phyloP scores from a whole-genome alignment of 1,140 invertebrate genomes.

The Semibalanus balanoides region DNA sequence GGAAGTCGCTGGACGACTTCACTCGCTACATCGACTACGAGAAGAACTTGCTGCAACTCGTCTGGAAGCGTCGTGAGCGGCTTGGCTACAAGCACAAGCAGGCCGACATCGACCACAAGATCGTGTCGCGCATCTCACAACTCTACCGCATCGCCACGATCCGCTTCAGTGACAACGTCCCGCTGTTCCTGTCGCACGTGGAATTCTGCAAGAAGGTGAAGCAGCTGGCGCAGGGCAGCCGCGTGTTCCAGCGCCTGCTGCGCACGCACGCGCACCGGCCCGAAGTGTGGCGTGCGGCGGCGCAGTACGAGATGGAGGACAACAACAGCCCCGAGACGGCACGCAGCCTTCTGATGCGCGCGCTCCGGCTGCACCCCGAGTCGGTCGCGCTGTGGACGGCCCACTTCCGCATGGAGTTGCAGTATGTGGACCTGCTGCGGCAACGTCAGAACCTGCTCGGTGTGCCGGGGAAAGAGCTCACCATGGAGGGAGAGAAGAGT shows the following conservation, averaged over 20 bases:
- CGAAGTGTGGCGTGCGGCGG: conserved; percentile 54
- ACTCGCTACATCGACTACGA: conserved; percentile 56
- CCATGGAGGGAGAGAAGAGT: neutral
- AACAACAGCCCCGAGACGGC: conserved; percentile 48
- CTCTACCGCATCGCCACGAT: conserved; percentile 45
- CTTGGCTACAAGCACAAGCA: conserved; percentile 41
- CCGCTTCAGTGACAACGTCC: conserved; percentile 47
- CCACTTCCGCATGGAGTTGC: neutral
- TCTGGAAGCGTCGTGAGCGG: conserved; percentile 35
- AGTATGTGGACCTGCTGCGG: neutral
- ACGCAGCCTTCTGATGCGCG: conserved; percentile 46
- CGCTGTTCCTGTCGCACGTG: conserved; percentile 54
- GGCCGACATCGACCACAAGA: conserved; percentile 46
- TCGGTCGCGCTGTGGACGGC: conserved; percentile 25
- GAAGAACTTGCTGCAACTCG: conserved; percentile 46
- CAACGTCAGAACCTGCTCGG: neutral
- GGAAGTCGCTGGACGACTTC: conserved; percentile 53
- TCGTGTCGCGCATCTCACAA: conserved; percentile 46
- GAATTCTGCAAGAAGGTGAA: conserved; percentile 50
- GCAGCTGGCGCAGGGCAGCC: conserved; percentile 4
- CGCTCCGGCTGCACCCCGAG: conserved; percentile 47
- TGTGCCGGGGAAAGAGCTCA: neutral
- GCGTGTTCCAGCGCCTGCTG: neutral
- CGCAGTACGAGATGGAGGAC: conserved; percentile 55
- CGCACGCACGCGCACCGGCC: conserved; percentile 25